Conservation (phyloP, 2,113 vertebrate species). For the Solea senegalensis region DNA sequence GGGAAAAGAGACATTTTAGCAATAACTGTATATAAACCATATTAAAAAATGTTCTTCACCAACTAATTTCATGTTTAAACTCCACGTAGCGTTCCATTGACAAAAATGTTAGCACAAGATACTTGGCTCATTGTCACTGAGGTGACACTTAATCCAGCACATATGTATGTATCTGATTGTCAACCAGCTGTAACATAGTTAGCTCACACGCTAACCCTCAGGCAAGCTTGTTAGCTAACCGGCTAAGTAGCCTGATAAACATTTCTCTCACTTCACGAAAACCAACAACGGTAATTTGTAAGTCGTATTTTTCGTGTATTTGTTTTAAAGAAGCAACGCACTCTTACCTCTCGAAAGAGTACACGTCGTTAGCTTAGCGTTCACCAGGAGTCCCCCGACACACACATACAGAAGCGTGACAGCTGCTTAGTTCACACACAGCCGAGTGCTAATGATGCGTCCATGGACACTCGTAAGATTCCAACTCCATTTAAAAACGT, state of each 20-base stretch:
- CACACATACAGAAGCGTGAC: conserved; percentile 38
- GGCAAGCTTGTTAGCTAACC: conserved; percentile 12
- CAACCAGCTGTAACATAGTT: conserved; percentile 22
- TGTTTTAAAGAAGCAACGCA: not conserved
- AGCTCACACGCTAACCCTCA: conserved; percentile 33
- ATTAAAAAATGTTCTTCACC: not conserved
- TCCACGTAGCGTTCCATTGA: not conserved
- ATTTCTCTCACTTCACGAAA: not conserved
- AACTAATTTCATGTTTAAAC: not conserved
- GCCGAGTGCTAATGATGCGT: conserved; percentile 41
- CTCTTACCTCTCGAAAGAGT: conserved; percentile 51
- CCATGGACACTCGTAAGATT: not conserved
- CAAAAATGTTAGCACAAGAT: not conserved
- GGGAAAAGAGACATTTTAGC: not conserved
- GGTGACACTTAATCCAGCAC: not conserved
- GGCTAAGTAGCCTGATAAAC: not conserved
- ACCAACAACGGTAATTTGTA: not conserved
- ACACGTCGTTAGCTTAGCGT: conserved; percentile 26
- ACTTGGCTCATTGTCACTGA: not conserved
- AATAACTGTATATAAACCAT: not conserved
- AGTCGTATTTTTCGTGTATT: not conserved
- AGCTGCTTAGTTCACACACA: conserved; percentile 62
- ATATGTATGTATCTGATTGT: conserved; percentile 1
- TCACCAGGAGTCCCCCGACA: not conserved
- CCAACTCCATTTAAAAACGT: fast-evolving